Base-by-base conservation (phyloP, 2,888 invertebrate genomes). In the Epirrhoe alternata region DNA sequence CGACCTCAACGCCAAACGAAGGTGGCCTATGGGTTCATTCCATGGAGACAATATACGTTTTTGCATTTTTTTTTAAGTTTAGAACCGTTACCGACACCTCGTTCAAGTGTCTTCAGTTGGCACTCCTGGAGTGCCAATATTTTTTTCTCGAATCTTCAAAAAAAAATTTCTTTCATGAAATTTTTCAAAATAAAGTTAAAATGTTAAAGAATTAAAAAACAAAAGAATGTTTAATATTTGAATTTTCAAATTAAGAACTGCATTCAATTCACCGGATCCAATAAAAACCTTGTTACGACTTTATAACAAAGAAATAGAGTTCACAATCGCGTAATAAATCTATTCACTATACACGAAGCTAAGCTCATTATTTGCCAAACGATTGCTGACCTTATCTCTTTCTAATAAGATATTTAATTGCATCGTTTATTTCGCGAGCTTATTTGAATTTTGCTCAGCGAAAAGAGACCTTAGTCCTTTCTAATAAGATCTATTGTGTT, bases 401-500 rank as follows among this genome's bases (percentile, higher is more conserved):
- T 42, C 12, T 42, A 42, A 42, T 42, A 42, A 42, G 38, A 38
- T 38, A 38, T 33, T 33, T 7, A 7, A 33, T 33, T 7, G 33
- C 33, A 7, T 33, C 38, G 10, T 38, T 38, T 10, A 38, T 38
- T 38, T 38, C 5, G 33, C 33, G 33, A 7, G 10, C 8, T 38
- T 5, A 5, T 45, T 45, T 6, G 14, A 14, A 45, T 45, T 51
- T 12, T 33, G 52, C 14, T 24, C 52, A 42, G n/a, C 51, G 12
- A 62, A 51, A 45, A 45, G 5, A 2, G 2, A 62, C 56, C 42
- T 62, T 56, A 56, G 5, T 6, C 17, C 17, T 8, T n/a, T 45
- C 0, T 14, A 31, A 51, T 51, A 62, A 31, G 42, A 38, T 16
- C 10, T n/a, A n/a, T 53, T 47, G 14, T n/a, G 5, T 52, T 35